Evolutionary conservation across 1,140 invertebrate genomes (phyloP), one percentile per base, ranked within the genome.

Genomic region (Calliphora vicina): DNA sequence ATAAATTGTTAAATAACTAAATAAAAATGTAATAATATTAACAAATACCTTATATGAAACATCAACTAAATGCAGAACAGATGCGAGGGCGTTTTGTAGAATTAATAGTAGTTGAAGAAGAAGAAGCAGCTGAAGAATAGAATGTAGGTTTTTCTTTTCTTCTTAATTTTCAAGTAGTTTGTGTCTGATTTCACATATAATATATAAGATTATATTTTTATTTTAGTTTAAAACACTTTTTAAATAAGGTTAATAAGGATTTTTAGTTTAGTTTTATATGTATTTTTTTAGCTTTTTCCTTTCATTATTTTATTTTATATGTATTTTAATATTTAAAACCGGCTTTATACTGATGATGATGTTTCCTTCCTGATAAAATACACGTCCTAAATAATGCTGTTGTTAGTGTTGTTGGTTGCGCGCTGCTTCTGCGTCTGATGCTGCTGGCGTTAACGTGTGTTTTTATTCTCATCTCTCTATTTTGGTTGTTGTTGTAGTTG

Each of bases 81-180:
- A 10, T 67, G 61, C 61, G 61, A 67, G 61, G 61, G 61, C 61
- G 61, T 67, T n/a, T 67, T 67, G 61, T 67, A 67, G 61, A 23
- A 25, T 20, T 67, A 25, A 23, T 67, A 23, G 23, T 23, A 1
- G 50, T 23, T 67, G 61, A 25, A 57, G n/a, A 57, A 57, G 50
- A 57, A 57, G 50, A 1, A 57, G 50, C 1, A 57, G n/a, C 50
- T 17, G 6, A 17, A 57, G 50, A n/a, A 57, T 57, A 35, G 35
- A 35, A 35, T 35, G 35, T 35, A 35, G 35, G 35, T 35, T 35
- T 35, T 35, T 35, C 10, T 35, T 35, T 35, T 35, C 10, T 10
- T 35, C 35, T 35, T 35, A 35, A 35, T 35, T 35, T 35, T 35
- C 35, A 35, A 35, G 35, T 35, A 35, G 35, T 35, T 35, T 35